Percentiles rank a stretch among this genome's conserved stretches.
phyloP scores from a whole-genome alignment of 2,888 invertebrate species.

The Chydorus sphaericus region DNA sequence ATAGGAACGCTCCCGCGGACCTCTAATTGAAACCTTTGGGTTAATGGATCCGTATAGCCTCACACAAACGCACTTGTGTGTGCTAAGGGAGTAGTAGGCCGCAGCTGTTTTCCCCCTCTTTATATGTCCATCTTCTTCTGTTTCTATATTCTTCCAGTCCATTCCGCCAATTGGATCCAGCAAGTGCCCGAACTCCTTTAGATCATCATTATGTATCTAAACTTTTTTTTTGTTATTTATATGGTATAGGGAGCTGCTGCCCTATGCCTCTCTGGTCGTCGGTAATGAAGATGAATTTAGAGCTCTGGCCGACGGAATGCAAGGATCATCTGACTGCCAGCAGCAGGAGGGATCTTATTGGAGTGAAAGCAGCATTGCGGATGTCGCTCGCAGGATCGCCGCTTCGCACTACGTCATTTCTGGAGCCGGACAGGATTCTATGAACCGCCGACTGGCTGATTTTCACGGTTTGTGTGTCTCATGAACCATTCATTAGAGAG shows the following conservation, averaged over 20 bases:
- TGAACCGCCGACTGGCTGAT: background rate
- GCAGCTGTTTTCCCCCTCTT: background rate
- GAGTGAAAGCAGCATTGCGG: background rate
- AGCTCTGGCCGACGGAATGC: conserved; percentile 28
- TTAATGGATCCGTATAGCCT: too few species aligned
- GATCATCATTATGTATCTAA: background rate
- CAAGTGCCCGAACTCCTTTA: conserved; percentile 26
- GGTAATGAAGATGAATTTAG: conserved; percentile 41
- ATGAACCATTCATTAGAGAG: too few species aligned
- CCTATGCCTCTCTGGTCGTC: conserved; percentile 36
- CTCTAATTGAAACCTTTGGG: background rate
- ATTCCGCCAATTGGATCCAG: conserved; percentile 34
- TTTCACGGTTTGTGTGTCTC: background rate
- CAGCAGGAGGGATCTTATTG: too few species aligned
- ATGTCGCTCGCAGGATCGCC: background rate
- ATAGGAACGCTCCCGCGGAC: background rate
- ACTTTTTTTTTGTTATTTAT: background rate
- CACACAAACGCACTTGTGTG: conserved; percentile 28
- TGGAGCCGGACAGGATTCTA: too few species aligned
- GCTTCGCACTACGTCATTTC: background rate
- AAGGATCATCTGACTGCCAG: background rate
- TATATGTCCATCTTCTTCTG: background rate
- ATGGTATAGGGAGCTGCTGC: conserved; percentile 32
- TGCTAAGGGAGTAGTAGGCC: conserved; percentile 16
- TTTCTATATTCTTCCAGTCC: background rate